Percentiles rank a stretch among this genome's conserved stretches.
Evolutionary conservation across 92 coral and sea anemone species (phyloP).

Genomic region (Zoanthus solanderi): DNA sequence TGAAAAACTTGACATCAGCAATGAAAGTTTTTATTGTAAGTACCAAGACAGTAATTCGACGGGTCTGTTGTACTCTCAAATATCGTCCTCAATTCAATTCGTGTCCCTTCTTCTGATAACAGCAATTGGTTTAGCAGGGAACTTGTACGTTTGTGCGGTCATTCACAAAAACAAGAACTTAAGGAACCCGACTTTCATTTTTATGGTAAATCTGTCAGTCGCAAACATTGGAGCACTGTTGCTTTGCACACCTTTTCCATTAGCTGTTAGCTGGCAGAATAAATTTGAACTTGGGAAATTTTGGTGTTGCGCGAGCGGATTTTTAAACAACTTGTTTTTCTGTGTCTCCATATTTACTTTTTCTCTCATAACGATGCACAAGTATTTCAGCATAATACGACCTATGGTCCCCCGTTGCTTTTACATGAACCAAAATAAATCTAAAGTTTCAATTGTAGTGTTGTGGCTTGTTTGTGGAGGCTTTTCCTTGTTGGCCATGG

Average conservation of each 20-base stretch:
- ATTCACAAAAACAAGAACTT: conserved; percentile 72
- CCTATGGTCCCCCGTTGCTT: conserved; percentile 60
- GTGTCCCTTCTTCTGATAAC: conserved; percentile 65
- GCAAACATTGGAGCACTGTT: conserved; percentile 81
- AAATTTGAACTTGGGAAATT: conserved; percentile 47
- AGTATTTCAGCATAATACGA: conserved; percentile 74
- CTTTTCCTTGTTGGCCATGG: conserved; percentile 73
- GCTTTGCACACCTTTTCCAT: conserved; percentile 81
- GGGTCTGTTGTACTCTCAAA: conserved; percentile 54
- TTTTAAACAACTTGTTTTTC: conserved; percentile 85
- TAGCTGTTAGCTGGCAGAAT: conserved; percentile 67
- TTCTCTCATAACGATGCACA: conserved; percentile 74
- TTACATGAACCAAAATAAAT: conserved; percentile 60
- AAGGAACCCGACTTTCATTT: conserved; percentile 81
- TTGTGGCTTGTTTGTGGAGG: conserved; percentile 69
- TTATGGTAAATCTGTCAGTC: conserved; percentile 73
- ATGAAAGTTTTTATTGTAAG: neutral
- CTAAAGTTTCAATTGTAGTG: conserved; percentile 53
- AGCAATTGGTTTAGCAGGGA: conserved; percentile 70
- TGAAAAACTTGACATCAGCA: neutral
- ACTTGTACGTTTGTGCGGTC: conserved; percentile 63
- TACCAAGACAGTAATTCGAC: neutral
- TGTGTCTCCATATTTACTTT: conserved; percentile 83
- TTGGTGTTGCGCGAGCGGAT: conserved; percentile 78
- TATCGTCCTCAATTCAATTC: conserved; percentile 62